Percentiles rank a stretch among this genome's conserved stretches.
phyloP scores from a whole-genome alignment of 2,797 vertebrate species.

The Sus cebifrons region DNA sequence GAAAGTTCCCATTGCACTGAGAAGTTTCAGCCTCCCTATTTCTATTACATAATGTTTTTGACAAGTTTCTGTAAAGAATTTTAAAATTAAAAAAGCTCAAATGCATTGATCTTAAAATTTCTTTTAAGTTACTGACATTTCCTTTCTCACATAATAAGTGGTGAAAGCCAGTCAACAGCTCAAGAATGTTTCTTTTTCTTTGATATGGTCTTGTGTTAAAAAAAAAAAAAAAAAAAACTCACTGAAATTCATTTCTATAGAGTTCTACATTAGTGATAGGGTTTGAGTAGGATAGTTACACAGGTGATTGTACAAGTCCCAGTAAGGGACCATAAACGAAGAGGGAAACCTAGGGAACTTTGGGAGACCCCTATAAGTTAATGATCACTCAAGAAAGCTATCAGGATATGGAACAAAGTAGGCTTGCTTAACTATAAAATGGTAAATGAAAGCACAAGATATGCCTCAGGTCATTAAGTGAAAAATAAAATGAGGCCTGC shows the following conservation, averaged over 20 bases:
- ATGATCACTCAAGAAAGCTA: too few species aligned
- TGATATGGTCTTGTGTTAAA: constrained; percentile 62
- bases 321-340: too few species aligned
- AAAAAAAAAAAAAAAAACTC: constrained; percentile 40
- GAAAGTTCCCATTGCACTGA: constrained; percentile 24
- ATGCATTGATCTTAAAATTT: constrained; percentile 78
- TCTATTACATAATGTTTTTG: constrained; percentile 66
- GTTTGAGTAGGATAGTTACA: too few species aligned
- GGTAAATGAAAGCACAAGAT: too few species aligned
- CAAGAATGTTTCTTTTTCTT: constrained; percentile 70
- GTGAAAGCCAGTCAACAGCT: constrained; percentile 74
- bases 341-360: too few species aligned
- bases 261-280: constrained; percentile 13
- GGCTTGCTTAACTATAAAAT: too few species aligned
- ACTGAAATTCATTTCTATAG: constrained; percentile 68
- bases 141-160: constrained; percentile 76
- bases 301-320: too few species aligned
- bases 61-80: constrained; percentile 69
- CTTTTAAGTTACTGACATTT: constrained; percentile 80
- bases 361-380: too few species aligned
- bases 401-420: too few species aligned
- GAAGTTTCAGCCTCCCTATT: constrained; percentile 67
- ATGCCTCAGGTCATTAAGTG: too few species aligned
- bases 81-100: constrained; percentile 78
- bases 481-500: too few species aligned